Evolutionary conservation across 2,797 vertebrate genomes (phyloP), one percentile per base, ranked within the genome.

Genomic region (Coregonus suidteri): DNA sequence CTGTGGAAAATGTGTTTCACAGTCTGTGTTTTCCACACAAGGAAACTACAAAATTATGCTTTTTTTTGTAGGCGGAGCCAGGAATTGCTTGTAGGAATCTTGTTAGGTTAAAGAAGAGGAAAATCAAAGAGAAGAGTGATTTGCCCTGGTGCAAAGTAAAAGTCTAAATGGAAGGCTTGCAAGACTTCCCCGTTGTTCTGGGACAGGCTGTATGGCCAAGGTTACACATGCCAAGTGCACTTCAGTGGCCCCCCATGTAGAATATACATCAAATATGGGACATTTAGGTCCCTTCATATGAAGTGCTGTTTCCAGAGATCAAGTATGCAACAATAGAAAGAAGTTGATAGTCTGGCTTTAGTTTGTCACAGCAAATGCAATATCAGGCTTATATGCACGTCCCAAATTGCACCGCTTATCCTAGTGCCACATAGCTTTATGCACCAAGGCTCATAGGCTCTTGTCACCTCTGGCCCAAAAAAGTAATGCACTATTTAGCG

Each of bases 21-120:
- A 85, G n/a, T 87, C 88, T 87, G 82, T 83, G n/a, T 92, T 90
- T 92, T 89, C 76, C 82, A 71, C n/a, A 62, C 53, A 77, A 69
- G 75, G 72, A 89, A 90, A 81, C 77, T 76, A 64, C 73, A 80
- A 82, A 80, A 86, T 82, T 81, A 73, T 85, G 70, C 81, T 0
- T 25, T 79, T 25, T 79, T 83, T 84, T 78, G 74, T 84, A 72
- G 77, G 56, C 37, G 52, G 52, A 79, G 73, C 76, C 82, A 85
- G 73, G 73, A 79, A 68, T 71, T 6, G 77, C 84, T 79, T 88
- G 89, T 83, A 78, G 77, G 77, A 73, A 79, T 88, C 84, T 82
- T 89, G 87, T 85, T 86, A 66, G 74, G 73, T 78, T 78, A 79
- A 41, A 66, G 41, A 80, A 80, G 34, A 81, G 83, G 83, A 81